Base-by-base conservation (phyloP, 2,888 invertebrate genomes). In the Salpingus planirostris region DNA sequence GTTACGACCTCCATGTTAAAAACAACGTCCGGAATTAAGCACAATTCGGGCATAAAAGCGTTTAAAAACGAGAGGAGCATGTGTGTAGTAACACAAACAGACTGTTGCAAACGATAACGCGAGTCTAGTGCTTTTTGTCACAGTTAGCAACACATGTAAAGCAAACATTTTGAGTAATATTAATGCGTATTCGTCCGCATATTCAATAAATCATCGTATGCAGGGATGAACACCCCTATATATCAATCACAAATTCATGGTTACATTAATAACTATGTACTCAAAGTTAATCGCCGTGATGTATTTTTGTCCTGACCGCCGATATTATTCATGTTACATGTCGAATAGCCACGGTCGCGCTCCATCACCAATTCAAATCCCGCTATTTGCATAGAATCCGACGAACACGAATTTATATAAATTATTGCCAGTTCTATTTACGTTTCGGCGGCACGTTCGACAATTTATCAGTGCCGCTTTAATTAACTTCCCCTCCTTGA, bases 131-230 rank as follows among this genome's bases (percentile, higher is more conserved):
- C 29, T 39, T 29, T 35, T 31, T 26, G 33, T n/a, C 32, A 28
- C 31, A 26, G 18, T 23, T 38, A 31, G 28, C 13, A 39, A 32
- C 35, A 35, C 32, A 39, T 35, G 35, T 31, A 37, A 37, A 37
- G 24, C 35, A 39, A 39, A 39, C 38, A 39, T 32, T 39, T 39
- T 35, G 38, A 32, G 31, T 31, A 39, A 39, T 36, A 40, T 36
- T 36, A 40, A 36, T 40, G 40, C 23, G 33, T 34, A 36, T 40
- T 36, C 30, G 31, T 30, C 36, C 36, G 31, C 31, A 40, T 40
- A 36, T 40, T 40, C 40, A 33, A 40, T 40, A 40, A 40, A 40
- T 40, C 40, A 40, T 36, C 36, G 33, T 40, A 36, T 32, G 27
- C 30, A 30, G 33, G 27, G 36, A 40, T 33, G 36, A 40, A 40